A percentile compares a stretch with the other conserved stretches of the same genome.
Evolutionary conservation across 2,113 vertebrate species (phyloP).

Genomic region (Corydoras maculifer): DNA sequence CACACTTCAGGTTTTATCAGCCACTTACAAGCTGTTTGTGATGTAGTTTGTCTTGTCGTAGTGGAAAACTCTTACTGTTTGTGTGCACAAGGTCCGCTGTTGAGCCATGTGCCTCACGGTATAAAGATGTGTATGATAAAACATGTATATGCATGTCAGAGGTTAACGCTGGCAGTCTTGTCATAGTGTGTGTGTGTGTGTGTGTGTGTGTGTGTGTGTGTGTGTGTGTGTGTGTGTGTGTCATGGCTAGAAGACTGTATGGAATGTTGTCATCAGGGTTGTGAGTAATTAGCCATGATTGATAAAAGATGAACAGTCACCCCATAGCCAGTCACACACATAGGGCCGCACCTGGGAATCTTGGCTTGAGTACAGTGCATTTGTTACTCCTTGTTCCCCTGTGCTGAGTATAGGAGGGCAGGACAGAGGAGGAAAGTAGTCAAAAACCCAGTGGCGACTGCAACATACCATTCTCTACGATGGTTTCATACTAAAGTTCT

Average conservation of each 20-base stretch:
- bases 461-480: constrained; percentile 13
- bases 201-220: constrained; percentile 6
- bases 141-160: constrained; percentile 13
- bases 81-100: background rate
- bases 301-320: constrained; percentile 71
- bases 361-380: constrained; percentile 55
- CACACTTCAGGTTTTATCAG: constrained; percentile 47
- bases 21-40: constrained; percentile 51
- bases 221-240: constrained; percentile 5
- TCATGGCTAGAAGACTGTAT: constrained; percentile 41
- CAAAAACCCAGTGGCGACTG: constrained; percentile 16
- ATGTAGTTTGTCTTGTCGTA: constrained; percentile 38
- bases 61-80: constrained; percentile 1
- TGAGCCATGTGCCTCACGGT: background rate
- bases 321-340: constrained; percentile 32
- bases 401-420: constrained; percentile 38
- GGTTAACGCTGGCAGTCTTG: constrained; percentile 7
- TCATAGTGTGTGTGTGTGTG: constrained; percentile 8
- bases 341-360: constrained; percentile 66
- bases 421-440: constrained; percentile 39
- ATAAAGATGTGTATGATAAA: background rate
- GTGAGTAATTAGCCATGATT: constrained; percentile 70
- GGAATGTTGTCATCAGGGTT: constrained; percentile 65
- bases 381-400: constrained; percentile 49
- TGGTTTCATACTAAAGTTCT: background rate